Evolutionary conservation across 2,888 invertebrate species (phyloP).

Genomic region (Noctua comes): DNA sequence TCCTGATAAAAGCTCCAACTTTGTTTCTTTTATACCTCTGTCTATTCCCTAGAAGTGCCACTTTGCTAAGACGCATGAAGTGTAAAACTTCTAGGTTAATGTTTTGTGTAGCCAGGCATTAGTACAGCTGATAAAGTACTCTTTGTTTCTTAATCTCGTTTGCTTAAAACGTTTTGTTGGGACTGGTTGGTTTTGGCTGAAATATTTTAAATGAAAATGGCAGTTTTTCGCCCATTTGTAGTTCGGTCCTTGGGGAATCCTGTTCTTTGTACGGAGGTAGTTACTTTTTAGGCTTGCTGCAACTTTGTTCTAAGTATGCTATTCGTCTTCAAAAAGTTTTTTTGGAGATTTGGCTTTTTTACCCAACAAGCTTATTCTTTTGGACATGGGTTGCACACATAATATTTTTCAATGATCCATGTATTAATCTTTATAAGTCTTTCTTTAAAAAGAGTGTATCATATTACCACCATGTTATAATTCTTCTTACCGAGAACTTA

Average conservation of each 20-base stretch:
- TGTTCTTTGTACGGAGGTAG: not conserved
- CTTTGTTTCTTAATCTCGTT: conserved; percentile 51
- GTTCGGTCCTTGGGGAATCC: not conserved
- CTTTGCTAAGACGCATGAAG: conserved; percentile 59
- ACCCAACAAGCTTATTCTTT: not conserved
- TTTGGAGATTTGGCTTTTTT: not conserved
- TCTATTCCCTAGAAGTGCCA: conserved; percentile 52
- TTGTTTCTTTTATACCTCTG: conserved; percentile 45
- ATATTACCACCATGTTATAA: not conserved
- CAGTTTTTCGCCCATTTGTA: not conserved
- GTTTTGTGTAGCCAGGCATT: conserved; percentile 47
- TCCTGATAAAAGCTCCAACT: conserved; percentile 57
- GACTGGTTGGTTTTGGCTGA: not conserved
- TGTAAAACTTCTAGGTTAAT: conserved; percentile 55
- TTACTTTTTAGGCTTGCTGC: not conserved
- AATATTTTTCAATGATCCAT: not conserved
- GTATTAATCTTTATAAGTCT: not conserved
- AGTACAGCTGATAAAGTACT: conserved; percentile 40
- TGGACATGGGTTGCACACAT: not conserved
- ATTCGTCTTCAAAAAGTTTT: not conserved
- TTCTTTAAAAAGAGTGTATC: not conserved
- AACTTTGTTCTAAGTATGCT: not conserved
- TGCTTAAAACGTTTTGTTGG: conserved; percentile 17
- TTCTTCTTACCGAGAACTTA: conserved; percentile 8
- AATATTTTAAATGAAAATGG: conserved; percentile 1